Conservation (phyloP, 2,888 invertebrate genomes). For the Eudasyphora cyanicolor region DNA sequence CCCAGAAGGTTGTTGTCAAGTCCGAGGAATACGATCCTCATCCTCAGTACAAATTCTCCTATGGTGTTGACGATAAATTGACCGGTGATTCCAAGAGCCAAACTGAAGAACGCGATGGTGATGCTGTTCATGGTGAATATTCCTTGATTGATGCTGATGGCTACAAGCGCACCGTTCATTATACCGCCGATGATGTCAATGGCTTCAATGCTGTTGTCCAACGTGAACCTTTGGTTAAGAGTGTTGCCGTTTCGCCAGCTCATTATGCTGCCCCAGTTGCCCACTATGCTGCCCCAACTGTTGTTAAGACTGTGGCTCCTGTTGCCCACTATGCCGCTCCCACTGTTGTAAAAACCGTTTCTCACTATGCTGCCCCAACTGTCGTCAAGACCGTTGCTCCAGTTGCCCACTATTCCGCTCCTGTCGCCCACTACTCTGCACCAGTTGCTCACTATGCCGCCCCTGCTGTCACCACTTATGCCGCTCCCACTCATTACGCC, state of each 20-base stretch:
- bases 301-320: constrained; percentile 66
- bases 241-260: constrained; percentile 60
- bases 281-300: constrained; percentile 26
- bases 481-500: constrained; percentile 48
- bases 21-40: constrained; percentile 76
- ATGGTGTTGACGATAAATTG: constrained; percentile 76
- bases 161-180: constrained; percentile 76
- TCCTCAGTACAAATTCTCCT: constrained; percentile 77
- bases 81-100: constrained; percentile 79
- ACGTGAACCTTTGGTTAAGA: constrained; percentile 67
- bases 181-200: constrained; percentile 76
- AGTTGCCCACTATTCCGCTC: constrained; percentile 66
- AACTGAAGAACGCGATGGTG: constrained; percentile 78
- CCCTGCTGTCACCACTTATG: constrained; percentile 10
- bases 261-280: constrained; percentile 60
- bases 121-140: constrained; percentile 78
- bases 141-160: constrained; percentile 79
- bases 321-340: constrained; percentile 66
- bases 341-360: no score
- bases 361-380: constrained; percentile 28
- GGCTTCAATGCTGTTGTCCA: constrained; percentile 78
- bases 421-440: constrained; percentile 61
- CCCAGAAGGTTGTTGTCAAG: constrained; percentile 71
- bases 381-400: constrained; percentile 66
- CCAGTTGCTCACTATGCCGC: constrained; percentile 65